Evolutionary conservation across 1,140 invertebrate genomes (phyloP), one percentile per base, ranked within the genome.

Genomic region (Arctopsyche grandis): DNA sequence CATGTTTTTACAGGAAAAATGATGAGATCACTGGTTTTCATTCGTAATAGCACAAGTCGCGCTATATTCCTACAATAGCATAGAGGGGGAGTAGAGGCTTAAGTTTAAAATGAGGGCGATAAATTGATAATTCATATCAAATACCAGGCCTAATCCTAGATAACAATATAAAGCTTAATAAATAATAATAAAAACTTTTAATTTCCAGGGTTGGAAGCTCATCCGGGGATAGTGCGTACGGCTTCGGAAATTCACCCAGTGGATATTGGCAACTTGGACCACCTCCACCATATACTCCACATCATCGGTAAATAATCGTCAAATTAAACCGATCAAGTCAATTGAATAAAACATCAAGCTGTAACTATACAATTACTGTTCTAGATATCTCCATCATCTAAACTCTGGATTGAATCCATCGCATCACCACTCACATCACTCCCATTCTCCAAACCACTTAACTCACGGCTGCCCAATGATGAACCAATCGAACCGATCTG

Each of bases 151-250:
- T n/a, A n/a, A n/a, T n/a, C n/a, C n/a, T n/a, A n/a, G n/a, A n/a
- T n/a, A n/a, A n/a, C n/a, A n/a, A n/a, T n/a, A n/a, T n/a, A n/a
- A n/a, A n/a, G n/a, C n/a, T n/a, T n/a, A n/a, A n/a, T 69, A 69
- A 0, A 9, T 29, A 29, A 14, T 69, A 14, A 70, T n/a, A 4
- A 58, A 58, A 26, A 22, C 21, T 43, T 22, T 79, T 16, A 43
- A 26, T 66, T 73, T 77, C 21, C 44, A 82, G 81, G 60, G 85
- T 85, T 0, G 86, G 86, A 0, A 87, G 86, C 0, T 87, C 88
- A 44, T 88, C 88, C 0, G 88, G 87, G 0, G 87, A 89, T 81
- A 88, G 87, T 58, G 87, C 88, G 0, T 89, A 89, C 81, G 88
- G 88, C 5, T 89, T 89, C 83, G 88, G 88, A 73, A 52, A 82